Evolutionary conservation across 2,797 vertebrate genomes (phyloP), one percentile per base, ranked within the genome.

Genomic region (Anableps anableps): DNA sequence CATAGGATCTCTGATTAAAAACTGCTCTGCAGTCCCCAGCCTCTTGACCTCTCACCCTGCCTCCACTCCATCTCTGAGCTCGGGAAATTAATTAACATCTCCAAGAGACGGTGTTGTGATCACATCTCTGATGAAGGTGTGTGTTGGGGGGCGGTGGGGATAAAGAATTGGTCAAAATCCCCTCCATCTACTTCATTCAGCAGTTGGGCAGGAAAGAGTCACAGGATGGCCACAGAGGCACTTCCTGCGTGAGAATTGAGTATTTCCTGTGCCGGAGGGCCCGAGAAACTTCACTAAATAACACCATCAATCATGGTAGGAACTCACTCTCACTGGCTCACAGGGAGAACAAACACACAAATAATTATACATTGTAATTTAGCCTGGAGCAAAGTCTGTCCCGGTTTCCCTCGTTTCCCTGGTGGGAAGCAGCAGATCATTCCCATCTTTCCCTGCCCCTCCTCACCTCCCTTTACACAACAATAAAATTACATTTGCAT

Each of bases 21-120:
- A 96, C 96, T 96, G 96, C 90, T 96, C 97, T 97, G 96, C 94
- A 94, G 97, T 98, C 97, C 97, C 96, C 94, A 94, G 97, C 96
- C 97, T 96, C 96, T 96, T 94, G 96, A 98, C 97, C 98, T 95
- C 94, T 97, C 94, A 95, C 96, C 97, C 95, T 85, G 91, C 92
- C 94, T 95, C 95, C 96, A 97, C 97, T 99, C 97, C 95, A 98
- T 99, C 97, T 98, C 96, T 86, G 93, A 91, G 89, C 91, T 79
- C 14, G 90, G 96, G 97, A 98, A 98, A 98, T 97, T 98, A 98
- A 99, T 99, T 98, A 98, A 95, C 98, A 94, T 94, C 97, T 97
- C 96, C 95, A 85, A 84, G 95, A 94, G 94, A 96, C 93, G 92
- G 82, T 96, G 96, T 96, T 95, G 83, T 95, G 66, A 92, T 96